Base-by-base conservation (phyloP, 1,140 invertebrate species). In the Caenorhabditis inopinata region DNA sequence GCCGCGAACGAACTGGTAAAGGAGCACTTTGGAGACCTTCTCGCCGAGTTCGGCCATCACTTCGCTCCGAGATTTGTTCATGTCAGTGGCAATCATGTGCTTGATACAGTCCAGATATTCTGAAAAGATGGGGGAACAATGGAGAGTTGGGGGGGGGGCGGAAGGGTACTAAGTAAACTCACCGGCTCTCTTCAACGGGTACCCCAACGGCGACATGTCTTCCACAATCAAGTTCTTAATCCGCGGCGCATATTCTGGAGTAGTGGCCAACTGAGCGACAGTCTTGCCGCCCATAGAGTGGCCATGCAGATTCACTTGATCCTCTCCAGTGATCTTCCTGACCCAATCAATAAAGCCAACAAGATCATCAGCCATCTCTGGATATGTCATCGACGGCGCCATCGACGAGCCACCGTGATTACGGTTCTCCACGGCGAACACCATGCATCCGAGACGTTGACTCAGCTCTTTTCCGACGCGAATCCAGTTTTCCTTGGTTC, bases 101-200 rank as follows among this genome's bases (percentile, higher is more conserved):
- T 68, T 68, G 58, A 68, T 68, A 9, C 58, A 68, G n/a, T 68
- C 58, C 16, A 68, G n/a, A 12, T 68, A 68, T 42, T 68, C 58
- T 68, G 53, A 16, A 62, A 27, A 25, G 23, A 42, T 42, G 5
- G 38, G 38, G 38, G 38, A 42, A 14, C 14, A n/a, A n/a, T n/a
- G n/a, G n/a, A n/a, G n/a, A n/a, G n/a, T n/a, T n/a, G n/a, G n/a
- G n/a, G n/a, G n/a, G n/a, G n/a, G n/a, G n/a, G n/a, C n/a, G n/a
- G n/a, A n/a, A n/a, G n/a, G n/a, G n/a, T n/a, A n/a, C n/a, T n/a
- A n/a, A n/a, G n/a, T 42, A 14, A 14, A 62, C 53, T n/a, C 4
- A 62, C 53, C 53, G 16, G 58, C 58, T 68, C 58, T 68, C 58
- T 68, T 68, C 58, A 68, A 68, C 32, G 58, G 58, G 23, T 68